A percentile compares a stretch with the other conserved stretches of the same genome.
phyloP scores from a whole-genome alignment of 2,797 vertebrate species.

The Aldrovandia affinis region DNA sequence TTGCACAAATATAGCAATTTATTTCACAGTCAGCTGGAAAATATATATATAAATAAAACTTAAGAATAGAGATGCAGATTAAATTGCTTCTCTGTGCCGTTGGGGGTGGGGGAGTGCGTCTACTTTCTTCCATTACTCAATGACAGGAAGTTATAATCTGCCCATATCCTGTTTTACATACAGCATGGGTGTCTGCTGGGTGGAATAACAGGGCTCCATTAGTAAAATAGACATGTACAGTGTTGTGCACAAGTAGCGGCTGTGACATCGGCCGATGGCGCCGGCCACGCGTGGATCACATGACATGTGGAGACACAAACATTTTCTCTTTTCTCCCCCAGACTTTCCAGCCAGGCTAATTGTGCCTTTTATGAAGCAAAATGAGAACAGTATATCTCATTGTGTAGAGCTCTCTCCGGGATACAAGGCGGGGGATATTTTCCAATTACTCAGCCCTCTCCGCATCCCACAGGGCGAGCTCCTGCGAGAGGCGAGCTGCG shows the following conservation, averaged over 20 bases:
- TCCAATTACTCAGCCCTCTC: slow-evolving; percentile 70
- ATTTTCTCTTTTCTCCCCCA: slow-evolving; percentile 34
- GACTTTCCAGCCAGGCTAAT: slow-evolving; percentile 45
- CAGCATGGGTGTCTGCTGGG: slow-evolving; percentile 33
- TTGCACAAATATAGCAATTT: not conserved
- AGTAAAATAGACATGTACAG: slow-evolving; percentile 22
- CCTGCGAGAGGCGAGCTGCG: slow-evolving; percentile 60
- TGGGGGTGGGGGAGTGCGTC: not conserved
- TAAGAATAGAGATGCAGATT: slow-evolving; percentile 11
- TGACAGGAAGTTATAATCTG: slow-evolving; percentile 36
- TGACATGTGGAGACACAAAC: slow-evolving; percentile 28
- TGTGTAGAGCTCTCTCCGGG: slow-evolving; percentile 52
- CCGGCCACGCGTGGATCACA: slow-evolving; percentile 35
- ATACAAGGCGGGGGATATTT: slow-evolving; percentile 66
- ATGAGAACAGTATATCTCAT: slow-evolving; percentile 50
- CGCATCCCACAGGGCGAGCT: slow-evolving; percentile 61
- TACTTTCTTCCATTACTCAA: slow-evolving; percentile 24
- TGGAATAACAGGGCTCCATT: slow-evolving; percentile 48
- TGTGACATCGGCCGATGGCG: not conserved
- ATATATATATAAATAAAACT: slow-evolving; percentile 25
- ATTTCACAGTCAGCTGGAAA: slow-evolving; percentile 12
- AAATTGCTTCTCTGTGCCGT: slow-evolving; percentile 11
- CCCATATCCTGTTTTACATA: slow-evolving; percentile 33
- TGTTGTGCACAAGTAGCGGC: slow-evolving; percentile 2
- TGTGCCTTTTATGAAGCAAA: slow-evolving; percentile 51